Base-by-base conservation (phyloP, 2,797 vertebrate genomes). In the Periparus ater region DNA sequence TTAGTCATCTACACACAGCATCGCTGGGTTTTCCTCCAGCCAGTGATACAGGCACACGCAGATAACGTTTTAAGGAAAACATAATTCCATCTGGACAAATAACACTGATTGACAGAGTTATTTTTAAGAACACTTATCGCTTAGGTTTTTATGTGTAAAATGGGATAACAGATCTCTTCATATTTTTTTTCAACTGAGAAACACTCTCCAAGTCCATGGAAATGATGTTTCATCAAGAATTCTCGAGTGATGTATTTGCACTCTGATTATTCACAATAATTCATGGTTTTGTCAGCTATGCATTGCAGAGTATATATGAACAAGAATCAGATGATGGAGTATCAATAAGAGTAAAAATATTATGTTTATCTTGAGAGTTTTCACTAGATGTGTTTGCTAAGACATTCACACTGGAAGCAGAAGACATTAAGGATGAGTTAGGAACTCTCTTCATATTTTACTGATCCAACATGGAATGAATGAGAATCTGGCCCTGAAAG, bases 111-210 rank as follows among this genome's bases (percentile, higher is more conserved):
- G 88, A 79, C 66, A 85, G 66, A 79, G 62, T 50, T 92, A 81
- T 92, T 92, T 95, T 94, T 75, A 78, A 91, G 62, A 89, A 60
- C 34, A 72, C 13, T 85, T 91, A 89, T 84, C 76, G 57, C 70
- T 88, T 71, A 47, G 16, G 20, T 17, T 93, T 96, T 72, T 68
- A 50, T n/a, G 61, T 89, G 67, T 73, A 83, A 94, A 93, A 92
- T 71, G 77, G 89, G 80, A 85, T 85, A 92, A 86, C 50, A 53
- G 38, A 65, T 71, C 9, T 88, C 89, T 89, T 55, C 6, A 21
- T 63, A 5, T 53, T 93, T 89, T 85, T 30, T 70, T 66, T 90
- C 54, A 63, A 42, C 55, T 92, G 77, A 76, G 85, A 95, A 96
- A 70, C 47, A 57, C 30, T 72, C 88, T 95, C 54, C 44, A 36